Evolutionary conservation across 2,888 invertebrate genomes (phyloP), one percentile per base, ranked within the genome.

Genomic region (Mantis religiosa): DNA sequence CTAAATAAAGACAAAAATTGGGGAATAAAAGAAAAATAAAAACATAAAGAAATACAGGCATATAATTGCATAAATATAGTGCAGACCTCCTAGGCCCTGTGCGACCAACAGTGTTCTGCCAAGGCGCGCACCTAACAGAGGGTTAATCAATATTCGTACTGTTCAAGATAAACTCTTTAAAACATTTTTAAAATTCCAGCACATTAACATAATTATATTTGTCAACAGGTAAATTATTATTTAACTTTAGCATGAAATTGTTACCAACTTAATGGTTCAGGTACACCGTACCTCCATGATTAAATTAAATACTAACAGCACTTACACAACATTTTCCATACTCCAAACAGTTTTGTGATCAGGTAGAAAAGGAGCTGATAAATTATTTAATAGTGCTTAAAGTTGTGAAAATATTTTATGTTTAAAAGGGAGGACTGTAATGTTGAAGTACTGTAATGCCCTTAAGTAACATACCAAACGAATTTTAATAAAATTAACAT

Each of bases 161-260:
- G 27, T 81, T 41, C 54, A 71, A 71, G 81, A 86, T 86, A 86
- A 86, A 71, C 81, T 86, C 86, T 86, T 28, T 9, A 86, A 81
- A 71, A 71, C 54, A 71, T 71, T 86, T 28, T 86, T 86, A 28
- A 86, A 86, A 86, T 86, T 81, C 86, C 86, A n/a, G n/a, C 85
- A 85, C n/a, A 54, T 71, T 81, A 86, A 86, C 86, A 86, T 86
- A 86, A 86, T 86, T 86, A 86, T 86, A 86, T 71, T 15, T 27
- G 54, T 81, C 30, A 86, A 86, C 86, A 41, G 54, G 15, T 20
- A 71, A 71, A 71, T 71, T 71, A 71, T 71, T 71, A 20, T 71
- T 71, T 71, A 71, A 71, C 54, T 20, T 71, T 71, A 20, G 54
- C 54, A 71, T 71, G 54, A 71, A 71, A 71, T 71, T 71, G 25